phyloP scores from a whole-genome alignment of 37 sponge, comb jelly and placozoan species.

The Mnemiopsis leidyi region DNA sequence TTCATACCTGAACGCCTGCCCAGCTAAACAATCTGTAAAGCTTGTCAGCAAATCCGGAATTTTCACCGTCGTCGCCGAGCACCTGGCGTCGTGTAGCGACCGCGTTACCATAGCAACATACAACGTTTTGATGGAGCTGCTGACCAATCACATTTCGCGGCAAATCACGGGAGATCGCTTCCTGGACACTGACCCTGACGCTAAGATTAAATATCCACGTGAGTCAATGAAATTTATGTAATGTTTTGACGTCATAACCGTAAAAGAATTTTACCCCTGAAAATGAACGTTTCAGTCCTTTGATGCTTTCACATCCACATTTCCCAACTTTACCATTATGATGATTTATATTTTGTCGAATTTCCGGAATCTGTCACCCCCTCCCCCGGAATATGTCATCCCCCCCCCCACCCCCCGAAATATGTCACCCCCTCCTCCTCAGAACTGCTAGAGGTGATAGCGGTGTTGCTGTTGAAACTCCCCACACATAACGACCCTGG shows the following conservation, averaged over 20 bases:
- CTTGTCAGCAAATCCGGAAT: conserved; percentile 12
- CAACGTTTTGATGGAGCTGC: not conserved
- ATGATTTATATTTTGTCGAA: too few relatives aligned
- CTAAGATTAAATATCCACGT: conserved; percentile 30
- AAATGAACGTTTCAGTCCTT: too few relatives aligned
- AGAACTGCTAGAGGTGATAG: conserved; percentile 46
- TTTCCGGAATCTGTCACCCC: too few relatives aligned
- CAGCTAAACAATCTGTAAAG: not conserved
- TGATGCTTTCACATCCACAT: too few relatives aligned
- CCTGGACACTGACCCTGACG: conserved; percentile 22
- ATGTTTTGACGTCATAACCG: not conserved
- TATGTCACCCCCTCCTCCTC: not conserved
- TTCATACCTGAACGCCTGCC: conserved; percentile 6
- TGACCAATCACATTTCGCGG: not conserved
- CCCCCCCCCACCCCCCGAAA: too few relatives aligned
- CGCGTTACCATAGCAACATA: conserved; percentile 56
- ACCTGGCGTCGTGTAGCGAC: not conserved
- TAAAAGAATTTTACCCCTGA: too few relatives aligned
- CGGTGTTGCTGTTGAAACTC: not conserved
- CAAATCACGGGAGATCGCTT: not conserved
- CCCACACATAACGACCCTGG: not conserved
- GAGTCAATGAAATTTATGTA: too few relatives aligned
- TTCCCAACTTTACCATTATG: too few relatives aligned
- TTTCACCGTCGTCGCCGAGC: conserved; percentile 11
- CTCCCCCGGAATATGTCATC: too few relatives aligned